phyloP scores from a whole-genome alignment of 2,888 invertebrate species.

The Plagodis dolabraria region DNA sequence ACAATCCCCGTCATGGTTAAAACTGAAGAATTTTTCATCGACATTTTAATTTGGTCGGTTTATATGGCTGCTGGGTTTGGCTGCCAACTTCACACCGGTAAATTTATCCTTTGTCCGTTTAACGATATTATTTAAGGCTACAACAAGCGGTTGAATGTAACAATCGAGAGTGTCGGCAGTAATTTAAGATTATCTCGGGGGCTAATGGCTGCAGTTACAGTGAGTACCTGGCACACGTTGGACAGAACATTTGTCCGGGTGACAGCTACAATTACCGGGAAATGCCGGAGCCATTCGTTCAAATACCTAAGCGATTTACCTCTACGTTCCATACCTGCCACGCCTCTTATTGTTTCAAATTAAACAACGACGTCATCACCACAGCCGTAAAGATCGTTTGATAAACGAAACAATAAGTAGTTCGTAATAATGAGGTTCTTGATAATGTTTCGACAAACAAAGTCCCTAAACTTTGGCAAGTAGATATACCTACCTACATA shows the following conservation, averaged over 20 bases:
- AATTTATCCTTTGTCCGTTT: constrained; percentile 12
- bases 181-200: constrained; percentile 69
- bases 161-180: constrained; percentile 54
- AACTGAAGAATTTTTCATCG: too few relatives aligned
- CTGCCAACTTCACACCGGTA: too few relatives aligned
- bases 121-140: constrained; percentile 18
- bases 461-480: constrained; percentile 60
- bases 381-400: constrained; percentile 30
- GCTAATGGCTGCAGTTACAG: constrained; percentile 73
- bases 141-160: constrained; percentile 31
- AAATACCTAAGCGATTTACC: constrained; percentile 66
- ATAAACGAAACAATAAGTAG: constrained; percentile 42
- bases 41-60: too few relatives aligned
- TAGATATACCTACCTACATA: constrained; percentile 52
- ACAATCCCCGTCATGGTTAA: too few relatives aligned
- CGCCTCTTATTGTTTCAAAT: constrained; percentile 48
- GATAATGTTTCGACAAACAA: constrained; percentile 50
- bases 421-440: constrained; percentile 50
- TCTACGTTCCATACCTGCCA: constrained; percentile 41
- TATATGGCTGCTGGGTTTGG: too few relatives aligned
- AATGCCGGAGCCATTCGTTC: constrained; percentile 67
- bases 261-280: constrained; percentile 79
- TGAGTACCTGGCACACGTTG: constrained; percentile 71
- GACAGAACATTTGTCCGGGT: constrained; percentile 73
- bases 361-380: constrained; percentile 30